These are phyloP conservation scores for Propithecus perrieri DNA, from an alignment of 2,797 vertebrate genomes.

Conservation along the genomic window DNA sequence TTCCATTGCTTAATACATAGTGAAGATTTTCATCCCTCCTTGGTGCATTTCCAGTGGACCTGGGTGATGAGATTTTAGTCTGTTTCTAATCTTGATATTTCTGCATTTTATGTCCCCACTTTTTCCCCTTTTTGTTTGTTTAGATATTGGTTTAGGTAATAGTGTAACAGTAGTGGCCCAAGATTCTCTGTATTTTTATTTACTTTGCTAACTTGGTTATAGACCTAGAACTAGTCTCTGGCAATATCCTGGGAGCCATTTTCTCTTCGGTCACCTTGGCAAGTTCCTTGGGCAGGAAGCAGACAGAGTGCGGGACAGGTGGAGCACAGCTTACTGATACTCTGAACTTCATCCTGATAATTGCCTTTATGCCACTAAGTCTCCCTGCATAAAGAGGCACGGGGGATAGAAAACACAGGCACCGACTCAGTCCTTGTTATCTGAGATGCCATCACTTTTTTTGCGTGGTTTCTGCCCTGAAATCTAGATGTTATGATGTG, in stretches of 20 bases:
- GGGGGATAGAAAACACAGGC: background rate
- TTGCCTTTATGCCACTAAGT: background rate
- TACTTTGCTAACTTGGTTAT: background rate
- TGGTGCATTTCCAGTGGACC: background rate
- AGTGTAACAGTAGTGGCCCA: background rate
- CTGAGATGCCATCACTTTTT: background rate
- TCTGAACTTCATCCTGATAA: background rate
- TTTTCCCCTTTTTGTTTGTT: background rate
- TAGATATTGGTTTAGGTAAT: background rate
- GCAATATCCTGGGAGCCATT: background rate
- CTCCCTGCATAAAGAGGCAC: background rate
- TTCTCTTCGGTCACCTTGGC: background rate
- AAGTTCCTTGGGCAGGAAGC: background rate
- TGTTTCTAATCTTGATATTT: background rate
- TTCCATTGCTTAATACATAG: background rate
- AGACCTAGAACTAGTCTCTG: background rate
- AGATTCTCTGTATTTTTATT: slow-evolving; percentile 23
- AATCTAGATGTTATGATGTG: background rate
- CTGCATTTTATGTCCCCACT: background rate
- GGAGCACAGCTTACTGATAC: background rate
- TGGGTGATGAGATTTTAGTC: background rate
- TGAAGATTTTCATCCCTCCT: background rate
- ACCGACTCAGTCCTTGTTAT: background rate
- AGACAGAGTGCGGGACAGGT: background rate
- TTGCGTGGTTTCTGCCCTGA: background rate